Percentiles rank a stretch among this genome's conserved stretches.
Conservation (phyloP, 2,888 invertebrate species). For the Hydraecia micacea region DNA sequence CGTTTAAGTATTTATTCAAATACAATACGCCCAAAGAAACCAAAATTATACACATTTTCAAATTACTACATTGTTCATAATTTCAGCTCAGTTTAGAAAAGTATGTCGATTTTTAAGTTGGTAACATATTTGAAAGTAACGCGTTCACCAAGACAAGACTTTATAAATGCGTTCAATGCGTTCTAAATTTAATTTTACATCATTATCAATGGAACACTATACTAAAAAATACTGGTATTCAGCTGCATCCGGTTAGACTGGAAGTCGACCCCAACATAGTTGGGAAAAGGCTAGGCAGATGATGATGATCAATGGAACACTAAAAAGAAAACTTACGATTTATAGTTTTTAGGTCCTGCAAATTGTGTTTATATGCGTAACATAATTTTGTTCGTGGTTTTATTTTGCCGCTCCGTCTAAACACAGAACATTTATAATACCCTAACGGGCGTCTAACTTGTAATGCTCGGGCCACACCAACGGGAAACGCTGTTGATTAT, state of each 20-base stretch:
- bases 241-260: too few species aligned
- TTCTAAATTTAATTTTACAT: not conserved
- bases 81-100: not conserved
- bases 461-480: not conserved
- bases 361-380: not conserved
- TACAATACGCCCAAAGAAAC: accelerated
- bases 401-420: not conserved
- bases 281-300: too few species aligned
- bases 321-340: too few species aligned
- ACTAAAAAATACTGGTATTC: too few species aligned
- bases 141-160: constrained; percentile 27
- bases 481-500: too few species aligned
- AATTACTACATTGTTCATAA: not conserved
- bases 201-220: not conserved
- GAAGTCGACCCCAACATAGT: too few species aligned
- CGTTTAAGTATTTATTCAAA: not conserved
- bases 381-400: not conserved
- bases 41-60: not conserved
- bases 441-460: not conserved
- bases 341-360: not conserved
- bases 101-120: not conserved
- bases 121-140: constrained; percentile 21
- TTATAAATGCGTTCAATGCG: constrained; percentile 3
- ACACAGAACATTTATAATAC: too few species aligned
- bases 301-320: not conserved